Evolutionary conservation across 2,888 invertebrate genomes (phyloP).

Genomic region (Antheraea assamensis): DNA sequence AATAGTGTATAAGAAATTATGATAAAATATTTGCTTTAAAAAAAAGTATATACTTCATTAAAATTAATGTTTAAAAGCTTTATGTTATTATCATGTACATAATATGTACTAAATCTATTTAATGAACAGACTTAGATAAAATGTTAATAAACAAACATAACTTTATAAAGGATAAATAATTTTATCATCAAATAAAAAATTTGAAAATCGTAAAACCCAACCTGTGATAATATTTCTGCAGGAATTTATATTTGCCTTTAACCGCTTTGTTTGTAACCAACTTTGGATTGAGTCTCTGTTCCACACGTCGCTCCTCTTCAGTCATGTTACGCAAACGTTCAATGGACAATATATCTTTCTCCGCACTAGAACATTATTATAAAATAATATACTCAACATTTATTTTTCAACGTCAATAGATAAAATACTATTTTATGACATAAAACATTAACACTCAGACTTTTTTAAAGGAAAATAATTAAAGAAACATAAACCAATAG

Average conservation of each 20-base stretch:
- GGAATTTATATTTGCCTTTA: conserved; percentile 99
- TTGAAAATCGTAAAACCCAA: conserved; percentile 31
- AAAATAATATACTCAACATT: not conserved
- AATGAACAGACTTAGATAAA: not conserved
- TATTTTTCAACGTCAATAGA: not conserved
- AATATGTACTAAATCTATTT: no score
- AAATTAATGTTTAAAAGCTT: no score
- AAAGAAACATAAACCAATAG: not conserved
- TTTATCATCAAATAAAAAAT: not conserved
- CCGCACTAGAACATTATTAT: conserved; percentile 81
- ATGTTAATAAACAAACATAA: not conserved
- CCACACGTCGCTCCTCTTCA: conserved; percentile 97
- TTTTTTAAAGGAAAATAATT: not conserved
- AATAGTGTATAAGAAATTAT: not conserved
- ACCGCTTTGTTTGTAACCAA: conserved; percentile 95
- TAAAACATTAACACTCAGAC: not conserved
- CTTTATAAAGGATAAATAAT: not conserved
- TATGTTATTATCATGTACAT: no score
- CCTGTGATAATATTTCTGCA: conserved; percentile 99
- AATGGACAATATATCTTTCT: conserved; percentile 93
- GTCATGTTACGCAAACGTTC: conserved; percentile 96
- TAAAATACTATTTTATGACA: not conserved
- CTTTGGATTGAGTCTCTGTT: conserved; percentile 95
- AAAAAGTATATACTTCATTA: no score
- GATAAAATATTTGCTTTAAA: no score